Conservation (phyloP, 2,113 vertebrate genomes). For the Callithrix jacchus region DNA sequence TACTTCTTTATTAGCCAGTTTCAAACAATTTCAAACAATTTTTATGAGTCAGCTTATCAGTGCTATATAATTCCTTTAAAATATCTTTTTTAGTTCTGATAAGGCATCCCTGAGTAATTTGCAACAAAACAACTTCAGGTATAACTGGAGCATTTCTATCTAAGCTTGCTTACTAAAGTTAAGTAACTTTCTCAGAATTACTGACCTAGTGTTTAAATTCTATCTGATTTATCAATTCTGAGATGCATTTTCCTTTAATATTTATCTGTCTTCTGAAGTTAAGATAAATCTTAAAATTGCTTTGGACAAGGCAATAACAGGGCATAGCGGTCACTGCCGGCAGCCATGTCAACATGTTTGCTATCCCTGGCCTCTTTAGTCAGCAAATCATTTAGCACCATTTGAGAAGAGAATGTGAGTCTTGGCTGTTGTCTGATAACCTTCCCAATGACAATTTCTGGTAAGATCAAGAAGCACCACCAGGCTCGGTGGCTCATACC, state of each 20-base stretch:
- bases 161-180: neutral
- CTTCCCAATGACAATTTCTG: neutral
- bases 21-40: constrained; percentile 16
- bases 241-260: neutral
- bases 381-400: neutral
- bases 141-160: neutral
- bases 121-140: neutral
- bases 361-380: neutral
- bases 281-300: neutral
- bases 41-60: neutral
- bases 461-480: neutral
- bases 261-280: neutral
- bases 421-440: neutral
- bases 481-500: too few species aligned
- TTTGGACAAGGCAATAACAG: too few species aligned
- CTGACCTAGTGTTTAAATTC: neutral
- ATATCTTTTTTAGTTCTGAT: neutral
- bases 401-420: neutral
- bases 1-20: neutral
- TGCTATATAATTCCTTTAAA: constrained; percentile 22
- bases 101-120: constrained; percentile 13
- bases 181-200: neutral
- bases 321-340: neutral
- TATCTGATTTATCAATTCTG: neutral
- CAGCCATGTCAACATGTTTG: neutral